phyloP scores from a whole-genome alignment of 2,113 vertebrate genomes.

The Vidua chalybeata region DNA sequence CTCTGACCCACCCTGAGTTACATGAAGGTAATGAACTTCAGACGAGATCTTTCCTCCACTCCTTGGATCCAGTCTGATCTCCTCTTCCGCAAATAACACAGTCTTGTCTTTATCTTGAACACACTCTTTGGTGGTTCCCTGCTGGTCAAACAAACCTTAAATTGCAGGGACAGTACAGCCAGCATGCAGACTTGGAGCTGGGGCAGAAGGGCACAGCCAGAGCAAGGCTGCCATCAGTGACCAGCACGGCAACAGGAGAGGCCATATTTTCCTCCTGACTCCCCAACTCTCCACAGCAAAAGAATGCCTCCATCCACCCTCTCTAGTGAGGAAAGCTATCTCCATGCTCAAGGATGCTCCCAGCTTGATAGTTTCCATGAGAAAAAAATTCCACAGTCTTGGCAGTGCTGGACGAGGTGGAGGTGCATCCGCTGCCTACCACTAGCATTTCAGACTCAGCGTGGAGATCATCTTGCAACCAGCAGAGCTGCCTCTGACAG shows the following conservation, averaged over 20 bases:
- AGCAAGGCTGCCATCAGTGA: not conserved
- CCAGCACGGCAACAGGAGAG: not conserved
- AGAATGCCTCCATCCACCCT: not conserved
- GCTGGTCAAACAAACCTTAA: not conserved
- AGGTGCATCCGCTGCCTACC: not conserved
- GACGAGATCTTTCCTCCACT: not conserved
- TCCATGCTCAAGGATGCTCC: not conserved
- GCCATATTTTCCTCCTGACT: not conserved
- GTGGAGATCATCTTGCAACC: not conserved
- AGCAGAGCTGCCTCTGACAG: not conserved
- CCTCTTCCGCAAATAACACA: not conserved
- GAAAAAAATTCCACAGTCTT: not conserved
- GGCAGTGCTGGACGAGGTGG: accelerated
- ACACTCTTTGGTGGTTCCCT: not conserved
- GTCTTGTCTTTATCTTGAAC: not conserved
- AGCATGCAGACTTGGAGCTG: not conserved
- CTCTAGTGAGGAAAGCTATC: not conserved
- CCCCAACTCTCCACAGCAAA: accelerated
- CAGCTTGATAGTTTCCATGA: not conserved
- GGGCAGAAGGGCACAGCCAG: not conserved
- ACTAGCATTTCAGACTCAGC: not conserved
- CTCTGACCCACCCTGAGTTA: not conserved
- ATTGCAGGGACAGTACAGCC: not conserved
- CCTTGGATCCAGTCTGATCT: not conserved
- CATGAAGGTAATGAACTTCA: not conserved